These are phyloP conservation scores for Brenthis hecate DNA, from an alignment of 2,888 invertebrate species.

Conservation along the genomic window DNA sequence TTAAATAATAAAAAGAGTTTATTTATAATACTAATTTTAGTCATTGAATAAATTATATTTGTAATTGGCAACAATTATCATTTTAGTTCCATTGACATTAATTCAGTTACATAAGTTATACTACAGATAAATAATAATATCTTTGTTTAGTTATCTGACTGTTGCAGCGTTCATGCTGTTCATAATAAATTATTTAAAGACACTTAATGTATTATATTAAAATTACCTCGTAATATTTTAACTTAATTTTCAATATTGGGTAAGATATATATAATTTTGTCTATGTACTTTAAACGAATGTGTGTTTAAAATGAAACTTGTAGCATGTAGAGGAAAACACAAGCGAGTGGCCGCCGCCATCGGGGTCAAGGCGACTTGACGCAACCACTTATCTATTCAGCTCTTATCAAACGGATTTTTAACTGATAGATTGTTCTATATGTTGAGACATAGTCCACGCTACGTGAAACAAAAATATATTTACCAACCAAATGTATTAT, in stretches of 20 bases:
- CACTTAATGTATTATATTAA: background rate
- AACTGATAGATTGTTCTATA: conserved; percentile 41
- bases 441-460: conserved; percentile 32
- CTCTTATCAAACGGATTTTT: conserved; percentile 54
- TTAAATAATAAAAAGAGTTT: too few species aligned
- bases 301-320: conserved; percentile 34
- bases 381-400: conserved; percentile 61
- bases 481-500: background rate
- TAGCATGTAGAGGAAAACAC: conserved; percentile 48
- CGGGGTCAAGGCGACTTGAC: conserved; percentile 75
- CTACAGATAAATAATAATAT: conserved; percentile 2
- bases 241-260: background rate
- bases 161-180: too few species aligned
- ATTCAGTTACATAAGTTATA: conserved; percentile 9
- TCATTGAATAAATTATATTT: background rate
- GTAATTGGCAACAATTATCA: background rate
- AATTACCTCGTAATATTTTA: background rate
- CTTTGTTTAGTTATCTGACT: background rate
- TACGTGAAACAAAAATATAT: background rate
- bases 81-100: conserved; percentile 3
- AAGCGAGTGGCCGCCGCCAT: conserved; percentile 50
- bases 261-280: background rate
- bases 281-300: background rate
- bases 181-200: background rate
- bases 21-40: background rate